Evolutionary conservation across 1,140 invertebrate species (phyloP), one percentile per base, ranked within the genome.

Genomic region (Gerris buenoi): DNA sequence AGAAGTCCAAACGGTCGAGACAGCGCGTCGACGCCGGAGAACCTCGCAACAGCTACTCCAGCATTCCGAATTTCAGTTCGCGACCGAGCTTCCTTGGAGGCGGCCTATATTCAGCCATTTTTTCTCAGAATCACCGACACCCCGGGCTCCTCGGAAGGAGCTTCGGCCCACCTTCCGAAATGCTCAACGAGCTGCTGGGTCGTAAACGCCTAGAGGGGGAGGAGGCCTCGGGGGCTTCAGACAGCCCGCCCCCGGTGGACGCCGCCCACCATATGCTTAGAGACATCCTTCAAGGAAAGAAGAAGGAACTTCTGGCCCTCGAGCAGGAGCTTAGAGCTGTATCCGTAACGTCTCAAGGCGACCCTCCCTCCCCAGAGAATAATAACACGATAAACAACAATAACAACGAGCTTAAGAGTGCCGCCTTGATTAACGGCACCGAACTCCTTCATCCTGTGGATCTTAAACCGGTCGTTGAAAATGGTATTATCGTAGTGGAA

Each of bases 1-100:
- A 90, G 85, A 93, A 92, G 85, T 81, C 83, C 81, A 91, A 90
- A 83, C 86, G 89, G 82, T 88, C 88, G 81, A 87, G 90, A 86
- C 90, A 93, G 85, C 87, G 91, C 82, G 90, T 93, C 82, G 90
- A 93, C 87, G 90, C 90, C 82, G 90, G 90, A 76, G 90, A 93
- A 84, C 90, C 90, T 78, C 86, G 91, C 80, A 93, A 93, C 84
- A 89, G 87, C 78, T 93, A 93, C 82, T 90, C 89, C 73, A 89
- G 88, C 77, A 90, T 90, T 76, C 88, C 88, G 78, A 89, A 88
- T 79, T 88, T 88, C 77, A 87, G 87, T 82, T 89, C 88, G 81
- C 85, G 88, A 78, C 87, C 86, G 79, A 86, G 84, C 77, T 89
- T 89, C 81, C 86, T 90, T 78, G 86, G 87, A 77, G 83, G 87